Evolutionary conservation across 2,797 vertebrate genomes (phyloP), one percentile per base, ranked within the genome.

Genomic region (Pangasius larnaudii): DNA sequence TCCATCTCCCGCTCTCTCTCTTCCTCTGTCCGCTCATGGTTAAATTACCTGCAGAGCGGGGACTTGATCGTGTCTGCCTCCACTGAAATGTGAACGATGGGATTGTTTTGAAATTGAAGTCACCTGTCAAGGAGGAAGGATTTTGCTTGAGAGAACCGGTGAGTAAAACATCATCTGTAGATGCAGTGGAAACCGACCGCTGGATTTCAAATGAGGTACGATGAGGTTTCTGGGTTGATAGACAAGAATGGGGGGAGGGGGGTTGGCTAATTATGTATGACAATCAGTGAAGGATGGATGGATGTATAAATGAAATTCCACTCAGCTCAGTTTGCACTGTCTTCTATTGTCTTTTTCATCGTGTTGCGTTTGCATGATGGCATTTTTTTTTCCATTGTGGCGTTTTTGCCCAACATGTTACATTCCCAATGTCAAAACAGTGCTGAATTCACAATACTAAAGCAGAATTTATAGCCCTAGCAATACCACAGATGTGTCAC

Each of bases 1-100:
- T 91, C 90, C 90, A 90, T 94, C 92, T 92, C 90, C 30, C 56
- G 89, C 91, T 94, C 90, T 90, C 88, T 93, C 90, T 91, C 90
- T 46, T 86, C 93, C 92, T 91, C 90, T 67, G 33, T 87, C 69
- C 67, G 42, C 81, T 88, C 91, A 92, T 67, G 92, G 94, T 94
- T 93, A 91, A 93, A 94, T 92, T 88, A 93, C 89, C 91, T 92
- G 91, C 86, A 75, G 82, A 89, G 74, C 88, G 88, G 87, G 82
- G 89, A 89, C 24, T 16, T 90, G 49, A 78, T 89, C 82, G 10
- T 39, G 1, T 42, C 36, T n/a, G 53, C 84, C 19, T 83, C 13
- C 6, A 0, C 42, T 75, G 72, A 77, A 86, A 56, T 81, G 67
- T 69, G 85, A 77, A 88, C 46, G 78, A 89, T 59, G 79, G 46